Evolutionary conservation across 2,888 invertebrate species (phyloP).

Genomic region (Dorcus parallelipipedus): DNA sequence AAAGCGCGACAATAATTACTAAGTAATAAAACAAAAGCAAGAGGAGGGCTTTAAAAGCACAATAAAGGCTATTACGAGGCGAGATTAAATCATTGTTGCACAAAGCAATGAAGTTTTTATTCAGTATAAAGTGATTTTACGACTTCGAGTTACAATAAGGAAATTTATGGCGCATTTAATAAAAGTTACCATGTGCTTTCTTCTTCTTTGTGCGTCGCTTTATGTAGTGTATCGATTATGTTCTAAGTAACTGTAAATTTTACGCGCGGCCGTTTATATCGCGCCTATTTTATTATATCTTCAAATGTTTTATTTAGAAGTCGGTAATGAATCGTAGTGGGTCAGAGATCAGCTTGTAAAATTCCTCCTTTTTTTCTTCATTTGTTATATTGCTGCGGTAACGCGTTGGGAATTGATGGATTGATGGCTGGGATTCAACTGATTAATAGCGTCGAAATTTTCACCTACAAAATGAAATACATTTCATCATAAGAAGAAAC

Average conservation of each 20-base stretch:
- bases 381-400: no score
- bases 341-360: no score
- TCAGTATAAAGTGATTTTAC: slow-evolving; percentile 15
- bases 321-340: no score
- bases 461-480: no score
- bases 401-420: no score
- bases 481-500: no score
- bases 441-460: no score
- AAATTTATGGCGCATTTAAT: slow-evolving; percentile 28
- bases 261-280: slow-evolving; percentile 10
- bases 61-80: slow-evolving; percentile 12
- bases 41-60: slow-evolving; percentile 3
- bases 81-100: slow-evolving; percentile 22
- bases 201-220: slow-evolving; percentile 7
- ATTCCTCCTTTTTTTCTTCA: no score
- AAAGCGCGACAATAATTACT: background rate
- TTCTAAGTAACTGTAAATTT: slow-evolving; percentile 15
- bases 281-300: slow-evolving; percentile 8
- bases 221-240: slow-evolving; percentile 4
- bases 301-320: background rate
- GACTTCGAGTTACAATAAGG: slow-evolving; percentile 19
- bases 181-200: slow-evolving; percentile 17
- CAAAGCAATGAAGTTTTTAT: slow-evolving; percentile 22
- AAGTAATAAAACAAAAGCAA: slow-evolving; percentile 5
- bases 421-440: no score